Evolutionary conservation across 2,797 vertebrate genomes (phyloP).

Genomic region (Diplodus sargus): DNA sequence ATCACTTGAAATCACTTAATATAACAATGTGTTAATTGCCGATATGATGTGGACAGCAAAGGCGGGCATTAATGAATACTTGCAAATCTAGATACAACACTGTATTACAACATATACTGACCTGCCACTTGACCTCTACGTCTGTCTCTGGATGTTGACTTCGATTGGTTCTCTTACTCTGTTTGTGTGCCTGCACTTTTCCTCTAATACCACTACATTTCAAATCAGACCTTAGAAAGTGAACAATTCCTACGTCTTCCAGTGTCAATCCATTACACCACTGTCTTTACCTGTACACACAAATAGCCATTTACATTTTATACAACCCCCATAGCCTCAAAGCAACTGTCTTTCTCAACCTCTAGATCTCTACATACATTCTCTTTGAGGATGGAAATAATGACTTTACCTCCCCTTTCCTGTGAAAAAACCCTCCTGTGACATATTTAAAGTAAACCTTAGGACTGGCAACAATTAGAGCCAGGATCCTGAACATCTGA

Average conservation of each 20-base stretch:
- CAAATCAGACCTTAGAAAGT: background rate
- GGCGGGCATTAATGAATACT: slow-evolving; percentile 21
- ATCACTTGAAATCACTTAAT: slow-evolving; percentile 56
- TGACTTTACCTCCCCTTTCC: background rate
- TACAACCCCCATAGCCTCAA: background rate
- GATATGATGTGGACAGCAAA: slow-evolving; percentile 41
- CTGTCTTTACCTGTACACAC: background rate
- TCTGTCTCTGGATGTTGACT: background rate
- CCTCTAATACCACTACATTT: background rate
- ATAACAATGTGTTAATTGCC: slow-evolving; percentile 52
- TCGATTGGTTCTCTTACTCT: background rate
- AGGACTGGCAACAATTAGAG: background rate
- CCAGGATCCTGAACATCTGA: too few relatives aligned
- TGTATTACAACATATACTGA: slow-evolving; percentile 14
- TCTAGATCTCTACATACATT: background rate
- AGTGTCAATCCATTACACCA: background rate
- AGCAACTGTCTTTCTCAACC: background rate
- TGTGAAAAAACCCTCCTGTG: background rate
- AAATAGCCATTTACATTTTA: background rate
- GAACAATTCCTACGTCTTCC: too few relatives aligned
- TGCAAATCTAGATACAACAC: slow-evolving; percentile 12
- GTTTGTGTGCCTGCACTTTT: background rate
- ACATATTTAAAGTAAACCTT: background rate
- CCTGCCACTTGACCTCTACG: background rate
- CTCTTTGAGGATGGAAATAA: background rate